Conservation (phyloP, 92 coral and sea anemone genomes). For the Muricea muricata region DNA sequence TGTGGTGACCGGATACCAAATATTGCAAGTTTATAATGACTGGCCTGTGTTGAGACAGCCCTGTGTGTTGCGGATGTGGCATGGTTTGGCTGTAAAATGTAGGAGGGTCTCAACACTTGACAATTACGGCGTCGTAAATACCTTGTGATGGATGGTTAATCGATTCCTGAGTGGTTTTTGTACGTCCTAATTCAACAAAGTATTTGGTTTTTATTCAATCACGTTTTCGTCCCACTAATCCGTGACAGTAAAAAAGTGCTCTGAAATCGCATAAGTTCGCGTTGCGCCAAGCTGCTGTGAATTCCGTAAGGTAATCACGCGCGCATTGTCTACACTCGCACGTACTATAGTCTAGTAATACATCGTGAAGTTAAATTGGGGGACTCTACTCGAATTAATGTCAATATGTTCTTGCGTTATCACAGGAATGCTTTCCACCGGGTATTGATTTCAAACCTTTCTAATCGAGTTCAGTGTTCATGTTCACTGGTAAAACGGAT, state of each 20-base stretch:
- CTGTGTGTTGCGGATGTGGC: constrained; percentile 11
- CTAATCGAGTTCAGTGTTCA: too few relatives aligned
- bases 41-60: constrained; percentile 11
- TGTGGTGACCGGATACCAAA: constrained; percentile 28
- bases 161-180: constrained; percentile 30
- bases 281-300: background rate
- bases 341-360: too few relatives aligned
- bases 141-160: constrained; percentile 17
- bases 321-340: too few relatives aligned
- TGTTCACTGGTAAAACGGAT: too few relatives aligned
- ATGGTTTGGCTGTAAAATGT: background rate
- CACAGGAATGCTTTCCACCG: too few relatives aligned
- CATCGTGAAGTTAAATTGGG: too few relatives aligned
- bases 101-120: constrained; percentile 38
- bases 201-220: background rate
- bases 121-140: constrained; percentile 24
- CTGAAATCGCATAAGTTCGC: background rate
- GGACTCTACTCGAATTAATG: too few relatives aligned
- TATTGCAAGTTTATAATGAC: background rate
- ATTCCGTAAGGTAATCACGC: too few relatives aligned
- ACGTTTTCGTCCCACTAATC: background rate
- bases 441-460: too few relatives aligned
- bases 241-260: background rate
- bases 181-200: constrained; percentile 4
- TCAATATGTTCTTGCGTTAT: too few relatives aligned